Evolutionary conservation across 2,113 vertebrate species (phyloP).

Genomic region (Pleuronectes platessa): DNA sequence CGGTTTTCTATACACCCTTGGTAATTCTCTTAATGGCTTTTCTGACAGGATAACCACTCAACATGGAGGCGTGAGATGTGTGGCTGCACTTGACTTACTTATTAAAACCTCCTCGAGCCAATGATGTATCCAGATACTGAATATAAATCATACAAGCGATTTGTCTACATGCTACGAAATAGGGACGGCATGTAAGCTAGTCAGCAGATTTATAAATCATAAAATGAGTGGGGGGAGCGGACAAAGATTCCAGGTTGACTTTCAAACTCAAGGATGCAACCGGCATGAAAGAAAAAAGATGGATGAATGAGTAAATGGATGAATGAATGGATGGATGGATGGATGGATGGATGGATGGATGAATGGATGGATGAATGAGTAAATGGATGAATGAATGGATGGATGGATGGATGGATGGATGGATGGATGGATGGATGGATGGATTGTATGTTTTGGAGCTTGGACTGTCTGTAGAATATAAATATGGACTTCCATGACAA

Average conservation of each 20-base stretch:
- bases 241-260: neutral
- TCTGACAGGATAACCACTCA: neutral
- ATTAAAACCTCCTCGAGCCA: neutral
- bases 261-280: neutral
- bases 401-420: no score
- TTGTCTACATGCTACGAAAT: no score
- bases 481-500: no score
- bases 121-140: neutral
- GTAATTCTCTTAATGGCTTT: neutral
- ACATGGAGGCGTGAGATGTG: neutral
- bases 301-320: no score
- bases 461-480: no score
- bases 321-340: no score
- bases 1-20: neutral
- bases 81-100: neutral
- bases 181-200: neutral
- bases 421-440: neutral
- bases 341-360: no score
- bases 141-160: neutral
- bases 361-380: no score
- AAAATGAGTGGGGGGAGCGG: neutral
- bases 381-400: no score
- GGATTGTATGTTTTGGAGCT: neutral
- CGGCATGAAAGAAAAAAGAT: no score
- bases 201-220: slow-evolving; percentile 3